These are phyloP conservation scores for Ophioderma brevispina DNA, from an alignment of 35 echinoderm and acorn worm genomes.

Conservation along the genomic window DNA sequence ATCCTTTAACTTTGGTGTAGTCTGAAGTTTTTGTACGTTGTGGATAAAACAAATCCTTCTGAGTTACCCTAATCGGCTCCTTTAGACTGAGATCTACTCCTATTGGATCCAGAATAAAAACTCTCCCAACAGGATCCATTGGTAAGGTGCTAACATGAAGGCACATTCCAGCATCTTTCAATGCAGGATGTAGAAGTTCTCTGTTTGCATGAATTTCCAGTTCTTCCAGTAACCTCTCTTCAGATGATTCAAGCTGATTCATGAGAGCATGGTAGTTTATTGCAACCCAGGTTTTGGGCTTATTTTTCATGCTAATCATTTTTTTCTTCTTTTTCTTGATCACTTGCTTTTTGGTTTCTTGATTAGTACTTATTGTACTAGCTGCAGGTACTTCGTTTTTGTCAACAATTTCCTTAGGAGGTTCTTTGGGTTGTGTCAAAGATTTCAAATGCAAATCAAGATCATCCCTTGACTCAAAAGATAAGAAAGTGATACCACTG, in stretches of 20 bases:
- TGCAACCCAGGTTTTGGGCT: background rate
- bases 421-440: background rate
- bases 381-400: background rate
- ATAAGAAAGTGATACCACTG: slow-evolving; percentile 62
- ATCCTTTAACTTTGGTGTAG: background rate
- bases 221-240: slow-evolving; percentile 26
- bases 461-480: slow-evolving; percentile 58
- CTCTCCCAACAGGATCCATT: background rate
- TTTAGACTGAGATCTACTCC: background rate
- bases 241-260: slow-evolving; percentile 21
- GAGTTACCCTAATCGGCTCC: background rate
- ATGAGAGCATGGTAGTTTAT: slow-evolving; percentile 9
- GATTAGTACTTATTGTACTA: background rate
- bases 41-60: background rate
- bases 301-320: slow-evolving; percentile 14
- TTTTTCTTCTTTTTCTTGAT: slow-evolving; percentile 25
- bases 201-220: slow-evolving; percentile 8
- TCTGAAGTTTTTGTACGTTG: background rate
- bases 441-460: slow-evolving; percentile 23
- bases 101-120: background rate
- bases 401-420: background rate
- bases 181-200: slow-evolving; percentile 60
- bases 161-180: background rate
- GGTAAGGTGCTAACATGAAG: background rate
- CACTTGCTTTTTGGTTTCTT: background rate